Evolutionary conservation across 2,888 invertebrate genomes (phyloP).

Genomic region (Merodon equestris): DNA sequence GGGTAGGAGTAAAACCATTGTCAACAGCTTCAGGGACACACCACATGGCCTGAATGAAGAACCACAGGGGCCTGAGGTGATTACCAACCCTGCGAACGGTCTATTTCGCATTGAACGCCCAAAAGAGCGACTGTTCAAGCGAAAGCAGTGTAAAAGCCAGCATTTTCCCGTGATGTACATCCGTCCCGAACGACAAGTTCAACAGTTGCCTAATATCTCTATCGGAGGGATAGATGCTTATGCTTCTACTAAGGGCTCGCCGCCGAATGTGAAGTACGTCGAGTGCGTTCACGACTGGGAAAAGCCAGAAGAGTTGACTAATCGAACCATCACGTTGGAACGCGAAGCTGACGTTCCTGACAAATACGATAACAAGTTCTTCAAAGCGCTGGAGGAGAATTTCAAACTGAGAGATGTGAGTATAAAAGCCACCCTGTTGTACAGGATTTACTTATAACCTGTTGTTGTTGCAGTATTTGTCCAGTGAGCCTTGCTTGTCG

Average conservation of each 20-base stretch:
- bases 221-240: slow-evolving; percentile 7
- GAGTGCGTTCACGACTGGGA: slow-evolving; percentile 16
- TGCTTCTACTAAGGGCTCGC: background rate
- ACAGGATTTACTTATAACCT: background rate
- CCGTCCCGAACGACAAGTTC: slow-evolving; percentile 40
- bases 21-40: background rate
- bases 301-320: background rate
- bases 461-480: background rate
- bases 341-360: background rate
- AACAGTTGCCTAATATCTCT: slow-evolving; percentile 34
- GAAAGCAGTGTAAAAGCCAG: slow-evolving; percentile 26
- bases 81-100: slow-evolving; percentile 11
- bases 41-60: background rate
- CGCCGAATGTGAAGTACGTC: slow-evolving; percentile 29
- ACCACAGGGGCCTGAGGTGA: slow-evolving; percentile 2
- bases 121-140: slow-evolving; percentile 1
- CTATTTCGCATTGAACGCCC: slow-evolving; percentile 20
- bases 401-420: too few relatives aligned
- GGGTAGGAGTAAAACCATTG: background rate
- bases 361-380: slow-evolving; percentile 28
- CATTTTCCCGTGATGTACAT: slow-evolving; percentile 48
- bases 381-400: slow-evolving; percentile 14
- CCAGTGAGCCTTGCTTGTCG: background rate
- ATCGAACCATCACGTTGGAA: background rate
- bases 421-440: too few relatives aligned